Evolutionary conservation across 2,797 vertebrate genomes (phyloP).

Genomic region (Philypnodon macrostomus): DNA sequence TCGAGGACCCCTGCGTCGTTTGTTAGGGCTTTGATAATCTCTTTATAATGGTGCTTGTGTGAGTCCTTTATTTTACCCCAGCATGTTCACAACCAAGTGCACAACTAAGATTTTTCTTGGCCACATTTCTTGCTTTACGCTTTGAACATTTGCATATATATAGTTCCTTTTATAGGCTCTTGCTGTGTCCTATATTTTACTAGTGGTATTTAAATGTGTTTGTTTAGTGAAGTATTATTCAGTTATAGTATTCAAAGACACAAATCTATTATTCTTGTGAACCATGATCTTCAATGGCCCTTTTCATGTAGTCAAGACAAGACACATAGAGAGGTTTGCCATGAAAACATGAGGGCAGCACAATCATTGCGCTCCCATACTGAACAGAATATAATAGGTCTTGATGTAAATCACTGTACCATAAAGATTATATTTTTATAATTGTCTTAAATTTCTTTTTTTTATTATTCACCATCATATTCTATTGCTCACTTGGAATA

Average conservation of each 20-base stretch:
- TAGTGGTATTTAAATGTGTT: slow-evolving; percentile 26
- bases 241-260: slow-evolving; percentile 38
- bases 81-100: slow-evolving; percentile 22
- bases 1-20: slow-evolving; percentile 18
- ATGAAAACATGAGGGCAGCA: slow-evolving; percentile 52
- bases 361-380: no score
- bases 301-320: slow-evolving; percentile 53
- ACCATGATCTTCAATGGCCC: slow-evolving; percentile 35
- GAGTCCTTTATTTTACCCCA: slow-evolving; percentile 35
- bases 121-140: slow-evolving; percentile 18
- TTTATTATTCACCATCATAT: no score
- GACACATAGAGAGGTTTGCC: slow-evolving; percentile 51
- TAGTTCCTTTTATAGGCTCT: slow-evolving; percentile 11
- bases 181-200: slow-evolving; percentile 17
- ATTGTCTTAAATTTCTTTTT: no score
- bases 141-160: slow-evolving; percentile 35
- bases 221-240: slow-evolving; percentile 30
- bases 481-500: no score
- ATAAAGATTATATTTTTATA: no score
- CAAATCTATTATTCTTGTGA: slow-evolving; percentile 42
- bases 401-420: no score
- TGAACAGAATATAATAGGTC: no score
- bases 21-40: slow-evolving; percentile 41
- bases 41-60: slow-evolving; percentile 37
- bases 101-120: slow-evolving; percentile 29